These are phyloP conservation scores for Chanos chanos DNA, from an alignment of 2,797 vertebrate species.

Conservation along the genomic window DNA sequence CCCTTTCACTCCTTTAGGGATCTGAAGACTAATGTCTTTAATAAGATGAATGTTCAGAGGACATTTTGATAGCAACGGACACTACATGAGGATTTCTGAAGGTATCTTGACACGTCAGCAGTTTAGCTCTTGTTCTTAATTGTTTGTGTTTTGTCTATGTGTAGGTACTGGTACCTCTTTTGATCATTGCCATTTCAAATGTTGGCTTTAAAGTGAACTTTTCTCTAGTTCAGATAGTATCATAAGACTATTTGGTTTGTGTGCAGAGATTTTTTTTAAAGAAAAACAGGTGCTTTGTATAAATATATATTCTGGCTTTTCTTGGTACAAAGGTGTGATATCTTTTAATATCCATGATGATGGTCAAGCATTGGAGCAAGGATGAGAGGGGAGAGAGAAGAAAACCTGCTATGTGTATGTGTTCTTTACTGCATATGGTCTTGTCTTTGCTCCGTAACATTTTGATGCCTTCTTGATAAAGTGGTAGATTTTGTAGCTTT, in stretches of 20 bases:
- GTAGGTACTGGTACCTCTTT: constrained; percentile 98
- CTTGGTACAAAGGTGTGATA: constrained; percentile 96
- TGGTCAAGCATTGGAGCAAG: constrained; percentile 90
- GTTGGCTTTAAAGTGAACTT: constrained; percentile 98
- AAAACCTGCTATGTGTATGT: constrained; percentile 84
- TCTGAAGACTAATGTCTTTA: constrained; percentile 64
- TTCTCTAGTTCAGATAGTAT: constrained; percentile 89
- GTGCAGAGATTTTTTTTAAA: constrained; percentile 88
- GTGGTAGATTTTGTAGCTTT: constrained; percentile 99
- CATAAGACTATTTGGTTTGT: constrained; percentile 89
- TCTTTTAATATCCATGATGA: constrained; percentile 95
- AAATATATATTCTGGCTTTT: constrained; percentile 94
- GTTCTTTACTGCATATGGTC: constrained; percentile 96
- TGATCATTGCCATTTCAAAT: constrained; percentile 88
- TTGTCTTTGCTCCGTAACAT: constrained; percentile 98
- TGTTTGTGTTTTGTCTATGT: constrained; percentile 82
- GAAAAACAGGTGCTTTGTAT: constrained; percentile 94
- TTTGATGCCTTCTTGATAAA: constrained; percentile 99
- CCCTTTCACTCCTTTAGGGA: constrained; percentile 55
- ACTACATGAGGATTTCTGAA: constrained; percentile 71
- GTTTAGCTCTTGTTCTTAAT: constrained; percentile 84
- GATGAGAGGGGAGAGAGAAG: constrained; percentile 61
- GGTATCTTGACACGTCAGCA: constrained; percentile 86
- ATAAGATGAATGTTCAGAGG: constrained; percentile 67
- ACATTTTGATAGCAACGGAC: constrained; percentile 58